Evolutionary conservation across 2,888 invertebrate species (phyloP), one percentile per base, ranked within the genome.

Genomic region (Pheosia tremula): DNA sequence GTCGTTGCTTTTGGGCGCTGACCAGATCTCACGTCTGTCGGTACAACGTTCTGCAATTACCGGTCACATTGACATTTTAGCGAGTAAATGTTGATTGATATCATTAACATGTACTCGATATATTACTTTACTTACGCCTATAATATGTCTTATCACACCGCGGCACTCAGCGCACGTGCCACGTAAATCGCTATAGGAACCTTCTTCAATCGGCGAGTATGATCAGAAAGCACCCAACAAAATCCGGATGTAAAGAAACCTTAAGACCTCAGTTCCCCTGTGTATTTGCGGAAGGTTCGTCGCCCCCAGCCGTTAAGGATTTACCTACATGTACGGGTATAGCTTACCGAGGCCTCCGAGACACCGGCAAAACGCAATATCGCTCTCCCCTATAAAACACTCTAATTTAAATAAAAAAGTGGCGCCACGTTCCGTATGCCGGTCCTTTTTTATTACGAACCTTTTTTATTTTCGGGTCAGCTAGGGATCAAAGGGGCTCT

Each of bases 321-420:
- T 86, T 86, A 84, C 84, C 83, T 85, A 84, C 82, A 84, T 82
- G 82, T 76, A 71, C 68, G 71, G 69, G 72, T 87, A 87, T 87
- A 87, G 86, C 87, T 87, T 84, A 85, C 86, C 78, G 80, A 87
- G 87, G 84, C 84, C 84, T 89, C 83, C 81, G 85, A 90, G 90
- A 88, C 88, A 90, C 88, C 88, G 90, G 89, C 87, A 89, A 88
- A 92, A 91, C 91, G 91, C 89, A 93, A 93, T 93, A 93, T 92
- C 90, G 90, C 89, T 87, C 89, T 87, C 88, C 90, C 89, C 91
- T 89, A 93, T 93, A 93, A 93, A 93, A 93, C 91, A 92, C 92
- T 93, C 93, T 91, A 93, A 93, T 93, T 93, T 93, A 93, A 93
- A 93, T 93, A 93, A 93, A 93, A 93, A 93, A 93, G 91, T 91